phyloP scores from a whole-genome alignment of 1,140 invertebrate genomes.

The Bombus pascuorum region DNA sequence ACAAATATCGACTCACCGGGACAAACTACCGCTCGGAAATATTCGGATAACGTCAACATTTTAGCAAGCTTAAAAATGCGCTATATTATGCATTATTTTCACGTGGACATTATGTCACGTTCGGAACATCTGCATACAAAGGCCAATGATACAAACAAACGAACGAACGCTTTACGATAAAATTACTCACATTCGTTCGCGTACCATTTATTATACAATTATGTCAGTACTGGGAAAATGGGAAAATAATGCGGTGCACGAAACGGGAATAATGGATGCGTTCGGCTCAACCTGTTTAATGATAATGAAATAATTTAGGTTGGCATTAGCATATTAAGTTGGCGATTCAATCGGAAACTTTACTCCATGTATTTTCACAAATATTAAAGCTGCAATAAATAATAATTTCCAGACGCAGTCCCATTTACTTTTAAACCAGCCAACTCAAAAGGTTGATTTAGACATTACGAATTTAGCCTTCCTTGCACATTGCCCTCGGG shows the following conservation, averaged over 20 bases:
- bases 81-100: background rate
- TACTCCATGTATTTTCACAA: background rate
- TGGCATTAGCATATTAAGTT: background rate
- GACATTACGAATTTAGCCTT: background rate
- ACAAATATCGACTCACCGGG: background rate
- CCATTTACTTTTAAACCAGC: background rate
- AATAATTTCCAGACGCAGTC: background rate
- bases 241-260: background rate
- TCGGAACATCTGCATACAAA: background rate
- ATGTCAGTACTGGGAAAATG: background rate
- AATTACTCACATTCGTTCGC: background rate
- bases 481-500: background rate
- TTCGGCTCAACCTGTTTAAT: background rate
- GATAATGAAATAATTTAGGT: background rate
- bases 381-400: background rate
- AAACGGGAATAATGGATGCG: background rate
- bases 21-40: background rate
- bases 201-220: conserved; percentile 5
- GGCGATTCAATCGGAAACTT: background rate
- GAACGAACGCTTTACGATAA: background rate
- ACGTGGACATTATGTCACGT: background rate
- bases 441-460: background rate
- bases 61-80: background rate
- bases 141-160: background rate
- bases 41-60: background rate